Base-by-base conservation (phyloP, 2,888 invertebrate genomes). In the Leucozona laternaria region DNA sequence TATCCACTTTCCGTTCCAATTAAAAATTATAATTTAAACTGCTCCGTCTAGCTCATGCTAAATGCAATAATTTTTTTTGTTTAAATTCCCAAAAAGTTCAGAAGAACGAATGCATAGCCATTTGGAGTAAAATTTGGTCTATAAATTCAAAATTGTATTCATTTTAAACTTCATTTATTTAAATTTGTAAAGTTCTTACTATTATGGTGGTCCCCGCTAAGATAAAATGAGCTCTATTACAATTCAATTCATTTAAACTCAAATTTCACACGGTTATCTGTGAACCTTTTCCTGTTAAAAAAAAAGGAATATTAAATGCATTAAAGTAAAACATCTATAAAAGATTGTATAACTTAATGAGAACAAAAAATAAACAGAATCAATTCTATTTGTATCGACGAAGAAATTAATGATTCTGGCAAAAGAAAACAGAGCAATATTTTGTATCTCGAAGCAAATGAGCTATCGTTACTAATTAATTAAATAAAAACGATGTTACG, bases 401-500 rank as follows among this genome's bases (percentile, higher is more conserved):
- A 34, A 17, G 6, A 40, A 20, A 37, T 60, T 20, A 34, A 57
- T 57, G 17, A 5, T 10, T 15, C 22, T 60, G 15, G 8, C 25
- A 8, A 34, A 34, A 66, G 1, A 48, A 66, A 28, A 10, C 66
- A 66, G 64, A 45, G 64, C 66, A 48, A 64, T 43, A 15, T 43
- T 43, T 45, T 28, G 13, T 28, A n/a, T 64, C 11, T 64, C 8
- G 10, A 48, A 17, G 11, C 28, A 45, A 64, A 66, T 34, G 31
- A 48, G 13, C 2, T 48, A 66, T 20, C 66, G 31, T 20, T 31
- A 64, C 64, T 31, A 48, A 66, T 66, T 34, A 31, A 20, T n/a
- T 3, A 22, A 37, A 45, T n/a, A n/a, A 6, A 43, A 17, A 17
- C n/a, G 25, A 22, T 28, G 43, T 45, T 10, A 60, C 22, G 15